Conservation (phyloP, 2,113 vertebrate species). For the Mesembrinibis cayennensis region DNA sequence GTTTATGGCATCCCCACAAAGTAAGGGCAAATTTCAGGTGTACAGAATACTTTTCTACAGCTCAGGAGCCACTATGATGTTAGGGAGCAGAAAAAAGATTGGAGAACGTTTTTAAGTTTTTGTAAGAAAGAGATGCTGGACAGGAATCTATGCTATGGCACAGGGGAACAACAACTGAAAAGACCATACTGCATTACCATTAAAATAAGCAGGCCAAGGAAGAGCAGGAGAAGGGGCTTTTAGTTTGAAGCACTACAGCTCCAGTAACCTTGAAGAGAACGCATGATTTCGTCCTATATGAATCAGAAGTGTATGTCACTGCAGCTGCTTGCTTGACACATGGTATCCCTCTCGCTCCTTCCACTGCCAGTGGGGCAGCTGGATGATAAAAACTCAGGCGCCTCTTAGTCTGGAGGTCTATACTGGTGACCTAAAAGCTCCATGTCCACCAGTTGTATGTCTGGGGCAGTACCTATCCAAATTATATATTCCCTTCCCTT, state of each 20-base stretch:
- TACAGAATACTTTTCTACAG: background rate
- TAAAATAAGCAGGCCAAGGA: background rate
- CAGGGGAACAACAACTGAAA: background rate
- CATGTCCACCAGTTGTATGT: accelerated
- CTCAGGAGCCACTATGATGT: background rate
- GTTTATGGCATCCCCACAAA: background rate
- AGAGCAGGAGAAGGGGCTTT: background rate
- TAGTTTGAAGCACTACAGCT: background rate
- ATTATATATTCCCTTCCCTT: background rate
- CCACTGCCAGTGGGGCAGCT: background rate
- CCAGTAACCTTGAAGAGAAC: background rate
- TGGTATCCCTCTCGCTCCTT: background rate
- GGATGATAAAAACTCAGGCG: background rate
- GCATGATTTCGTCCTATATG: accelerated
- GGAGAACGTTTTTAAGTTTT: background rate
- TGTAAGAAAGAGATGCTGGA: background rate
- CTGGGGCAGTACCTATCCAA: background rate
- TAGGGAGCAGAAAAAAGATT: background rate
- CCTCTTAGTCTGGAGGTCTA: background rate
- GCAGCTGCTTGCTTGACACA: background rate
- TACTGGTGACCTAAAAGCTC: background rate
- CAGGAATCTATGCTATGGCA: background rate
- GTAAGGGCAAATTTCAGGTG: background rate
- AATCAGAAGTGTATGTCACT: background rate
- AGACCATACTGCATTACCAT: accelerated